Percentiles rank a stretch among this genome's conserved stretches.
Evolutionary conservation across 2,797 vertebrate genomes (phyloP).

Genomic region (Sternarchorhynchus goeldii): DNA sequence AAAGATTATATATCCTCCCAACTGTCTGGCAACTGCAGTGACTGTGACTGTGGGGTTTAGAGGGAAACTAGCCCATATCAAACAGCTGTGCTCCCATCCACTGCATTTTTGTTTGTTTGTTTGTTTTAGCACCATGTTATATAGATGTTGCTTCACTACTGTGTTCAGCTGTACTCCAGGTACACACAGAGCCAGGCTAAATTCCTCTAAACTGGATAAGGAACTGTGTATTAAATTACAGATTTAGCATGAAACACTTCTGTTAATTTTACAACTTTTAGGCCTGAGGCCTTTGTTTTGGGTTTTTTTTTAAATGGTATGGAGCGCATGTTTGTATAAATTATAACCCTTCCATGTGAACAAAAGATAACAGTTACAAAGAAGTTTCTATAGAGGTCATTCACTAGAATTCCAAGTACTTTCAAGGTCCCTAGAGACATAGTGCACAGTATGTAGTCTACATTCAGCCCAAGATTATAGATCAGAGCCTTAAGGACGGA

Average conservation of each 20-base stretch:
- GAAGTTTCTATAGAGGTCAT: not conserved
- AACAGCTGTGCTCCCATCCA: too few species aligned
- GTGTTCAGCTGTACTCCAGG: not conserved
- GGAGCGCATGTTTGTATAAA: not conserved
- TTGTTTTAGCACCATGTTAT: not conserved
- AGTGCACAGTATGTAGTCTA: not conserved
- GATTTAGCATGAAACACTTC: not conserved
- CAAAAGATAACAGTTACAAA: slow-evolving; percentile 1
- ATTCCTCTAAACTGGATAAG: slow-evolving; percentile 21
- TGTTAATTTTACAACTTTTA: slow-evolving; percentile 3
- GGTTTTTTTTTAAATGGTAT: slow-evolving; percentile 13
- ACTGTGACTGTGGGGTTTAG: not conserved
- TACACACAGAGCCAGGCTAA: not conserved
- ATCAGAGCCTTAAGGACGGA: not conserved
- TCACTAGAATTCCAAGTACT: slow-evolving; percentile 13
- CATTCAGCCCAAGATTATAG: slow-evolving; percentile 8
- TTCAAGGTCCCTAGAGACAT: not conserved
- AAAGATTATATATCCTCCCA: not conserved
- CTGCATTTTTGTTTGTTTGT: too few species aligned
- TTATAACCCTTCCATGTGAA: not conserved
- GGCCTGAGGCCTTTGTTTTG: not conserved
- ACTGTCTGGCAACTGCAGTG: not conserved
- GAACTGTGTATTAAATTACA: slow-evolving; percentile 3
- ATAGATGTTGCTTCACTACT: not conserved
- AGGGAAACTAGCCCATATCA: not conserved